Evolutionary conservation across 2,888 invertebrate species (phyloP).

Genomic region (Papilio demoleus): DNA sequence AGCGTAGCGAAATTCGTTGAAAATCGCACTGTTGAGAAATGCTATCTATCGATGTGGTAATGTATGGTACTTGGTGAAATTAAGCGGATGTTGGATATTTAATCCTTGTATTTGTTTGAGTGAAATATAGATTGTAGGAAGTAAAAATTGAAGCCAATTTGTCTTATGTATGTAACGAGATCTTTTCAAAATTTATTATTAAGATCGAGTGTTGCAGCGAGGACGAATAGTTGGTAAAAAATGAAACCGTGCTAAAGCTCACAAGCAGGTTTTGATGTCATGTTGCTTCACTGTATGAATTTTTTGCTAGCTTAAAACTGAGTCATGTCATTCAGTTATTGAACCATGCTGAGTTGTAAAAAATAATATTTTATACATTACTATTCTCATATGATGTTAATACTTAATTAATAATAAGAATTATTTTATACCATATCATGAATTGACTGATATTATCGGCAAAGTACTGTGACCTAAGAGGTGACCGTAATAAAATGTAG

Average conservation of each 20-base stretch:
- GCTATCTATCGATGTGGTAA: no score
- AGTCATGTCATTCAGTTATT: constrained; percentile 11
- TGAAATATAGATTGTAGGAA: background rate
- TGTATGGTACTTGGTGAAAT: no score
- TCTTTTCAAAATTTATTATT: constrained; percentile 15
- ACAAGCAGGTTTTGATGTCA: constrained; percentile 46
- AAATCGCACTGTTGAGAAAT: no score
- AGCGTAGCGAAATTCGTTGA: no score
- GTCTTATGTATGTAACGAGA: background rate
- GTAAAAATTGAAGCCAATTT: no score
- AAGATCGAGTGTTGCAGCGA: constrained; percentile 27
- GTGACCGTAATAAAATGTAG: no score
- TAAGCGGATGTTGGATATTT: background rate
- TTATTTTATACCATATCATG: background rate
- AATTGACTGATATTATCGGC: background rate
- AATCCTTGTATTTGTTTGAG: background rate
- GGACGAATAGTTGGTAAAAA: constrained; percentile 43
- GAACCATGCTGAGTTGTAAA: background rate
- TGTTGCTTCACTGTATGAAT: constrained; percentile 40
- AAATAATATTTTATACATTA: no score
- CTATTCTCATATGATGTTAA: no score
- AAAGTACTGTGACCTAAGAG: background rate
- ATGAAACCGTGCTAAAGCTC: constrained; percentile 45
- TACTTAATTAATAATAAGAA: no score
- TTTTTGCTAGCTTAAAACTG: constrained; percentile 39